Conservation (phyloP, 2,797 vertebrate genomes). For the Enteromius viviparus region DNA sequence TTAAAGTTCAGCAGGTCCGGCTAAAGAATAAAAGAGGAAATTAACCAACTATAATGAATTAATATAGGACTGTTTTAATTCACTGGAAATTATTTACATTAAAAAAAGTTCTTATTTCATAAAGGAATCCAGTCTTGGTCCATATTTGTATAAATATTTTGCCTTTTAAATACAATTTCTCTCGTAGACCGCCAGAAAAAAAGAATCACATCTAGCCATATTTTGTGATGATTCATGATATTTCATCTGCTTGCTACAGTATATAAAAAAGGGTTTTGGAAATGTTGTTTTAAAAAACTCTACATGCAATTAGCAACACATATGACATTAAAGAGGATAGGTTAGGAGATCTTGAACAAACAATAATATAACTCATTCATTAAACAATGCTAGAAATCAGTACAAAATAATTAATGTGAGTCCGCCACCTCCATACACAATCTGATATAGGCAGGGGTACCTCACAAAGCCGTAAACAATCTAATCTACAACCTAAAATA, state of each 20-base stretch:
- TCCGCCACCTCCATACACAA: not conserved
- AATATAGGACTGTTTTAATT: not conserved
- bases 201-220: not conserved
- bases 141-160: not conserved
- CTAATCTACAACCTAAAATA: constrained; percentile 3
- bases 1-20: constrained; percentile 98
- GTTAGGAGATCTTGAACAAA: not conserved
- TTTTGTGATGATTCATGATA: not conserved
- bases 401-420: not conserved
- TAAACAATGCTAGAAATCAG: not conserved
- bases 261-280: not conserved
- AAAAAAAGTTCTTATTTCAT: not conserved
- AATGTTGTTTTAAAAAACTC: not conserved
- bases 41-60: not conserved
- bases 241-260: not conserved
- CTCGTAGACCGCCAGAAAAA: not conserved
- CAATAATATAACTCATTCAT: no score
- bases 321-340: not conserved
- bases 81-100: not conserved
- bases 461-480: not conserved
- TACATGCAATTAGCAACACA: not conserved
- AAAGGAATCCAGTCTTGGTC: not conserved
- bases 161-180: not conserved
- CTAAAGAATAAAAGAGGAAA: constrained; percentile 67
- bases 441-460: not conserved